These are phyloP conservation scores for Drosophila colorata DNA, from an alignment of 2,888 invertebrate genomes.

Conservation along the genomic window DNA sequence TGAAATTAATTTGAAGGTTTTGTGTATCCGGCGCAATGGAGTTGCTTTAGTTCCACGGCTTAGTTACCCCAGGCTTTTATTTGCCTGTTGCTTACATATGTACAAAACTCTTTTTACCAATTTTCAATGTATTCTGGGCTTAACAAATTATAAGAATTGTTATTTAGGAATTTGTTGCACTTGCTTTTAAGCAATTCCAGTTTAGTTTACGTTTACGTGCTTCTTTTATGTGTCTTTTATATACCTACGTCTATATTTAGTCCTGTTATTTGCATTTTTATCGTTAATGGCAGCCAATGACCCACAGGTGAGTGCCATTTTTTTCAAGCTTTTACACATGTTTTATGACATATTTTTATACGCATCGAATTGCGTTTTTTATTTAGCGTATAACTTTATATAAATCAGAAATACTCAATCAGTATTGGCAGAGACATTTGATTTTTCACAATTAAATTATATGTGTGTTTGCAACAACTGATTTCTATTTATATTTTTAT, in stretches of 20 bases:
- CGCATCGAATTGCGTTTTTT: constrained; percentile 1
- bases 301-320: constrained; percentile 24
- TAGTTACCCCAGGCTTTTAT: constrained; percentile 12
- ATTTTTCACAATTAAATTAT: not conserved
- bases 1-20: constrained; percentile 69
- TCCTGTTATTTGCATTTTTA: not conserved
- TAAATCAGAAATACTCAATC: constrained; percentile 24
- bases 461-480: not conserved
- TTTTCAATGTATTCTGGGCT: no score
- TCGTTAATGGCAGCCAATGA: constrained; percentile 18
- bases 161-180: no score
- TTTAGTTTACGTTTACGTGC: no score
- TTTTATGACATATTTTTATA: no score
- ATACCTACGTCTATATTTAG: not conserved
- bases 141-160: no score
- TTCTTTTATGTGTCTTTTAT: not conserved
- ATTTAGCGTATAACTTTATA: not conserved
- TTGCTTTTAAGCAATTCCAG: no score
- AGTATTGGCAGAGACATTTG: constrained; percentile 1
- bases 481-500: constrained; percentile 2
- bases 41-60: not conserved
- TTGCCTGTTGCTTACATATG: no score
- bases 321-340: constrained; percentile 7
- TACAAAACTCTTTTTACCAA: no score
- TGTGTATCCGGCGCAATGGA: constrained; percentile 32